Conservation (phyloP, 2,113 vertebrate species). For the Morone chrysops region DNA sequence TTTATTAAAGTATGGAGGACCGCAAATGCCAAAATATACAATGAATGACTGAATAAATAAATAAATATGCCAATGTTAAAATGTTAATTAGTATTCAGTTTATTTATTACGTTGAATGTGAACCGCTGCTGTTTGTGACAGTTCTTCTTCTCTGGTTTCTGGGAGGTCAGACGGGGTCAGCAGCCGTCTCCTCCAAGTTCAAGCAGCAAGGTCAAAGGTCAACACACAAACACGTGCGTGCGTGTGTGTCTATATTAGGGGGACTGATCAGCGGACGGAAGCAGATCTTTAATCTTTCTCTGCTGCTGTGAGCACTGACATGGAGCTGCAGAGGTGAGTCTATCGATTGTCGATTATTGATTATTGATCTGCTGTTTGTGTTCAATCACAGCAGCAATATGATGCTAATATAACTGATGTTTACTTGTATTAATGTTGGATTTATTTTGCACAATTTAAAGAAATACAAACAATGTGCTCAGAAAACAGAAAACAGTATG, state of each 20-base stretch:
- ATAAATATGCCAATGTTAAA: no score
- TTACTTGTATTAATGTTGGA: no score
- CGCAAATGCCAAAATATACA: no score
- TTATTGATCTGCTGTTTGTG: background rate
- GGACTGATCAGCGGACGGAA: background rate
- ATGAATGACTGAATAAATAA: no score
- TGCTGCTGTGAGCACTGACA: background rate
- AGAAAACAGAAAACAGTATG: no score
- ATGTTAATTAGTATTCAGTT: no score
- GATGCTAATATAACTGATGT: no score
- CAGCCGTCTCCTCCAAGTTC: slow-evolving; percentile 11
- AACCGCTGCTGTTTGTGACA: no score
- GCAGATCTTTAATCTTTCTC: background rate
- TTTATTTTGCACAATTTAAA: no score
- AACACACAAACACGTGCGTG: background rate
- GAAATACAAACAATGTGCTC: no score
- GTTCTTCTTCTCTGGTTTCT: slow-evolving; percentile 9
- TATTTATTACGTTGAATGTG: no score
- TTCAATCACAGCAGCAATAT: background rate
- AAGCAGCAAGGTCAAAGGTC: slow-evolving; percentile 4
- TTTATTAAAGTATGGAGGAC: no score
- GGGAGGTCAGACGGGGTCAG: background rate
- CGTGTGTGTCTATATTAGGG: slow-evolving; percentile 17
- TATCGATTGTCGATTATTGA: background rate
- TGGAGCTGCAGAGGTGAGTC: slow-evolving; percentile 32